Evolutionary conservation across 2,113 vertebrate species (phyloP).

Genomic region (Tachycineta bicolor): DNA sequence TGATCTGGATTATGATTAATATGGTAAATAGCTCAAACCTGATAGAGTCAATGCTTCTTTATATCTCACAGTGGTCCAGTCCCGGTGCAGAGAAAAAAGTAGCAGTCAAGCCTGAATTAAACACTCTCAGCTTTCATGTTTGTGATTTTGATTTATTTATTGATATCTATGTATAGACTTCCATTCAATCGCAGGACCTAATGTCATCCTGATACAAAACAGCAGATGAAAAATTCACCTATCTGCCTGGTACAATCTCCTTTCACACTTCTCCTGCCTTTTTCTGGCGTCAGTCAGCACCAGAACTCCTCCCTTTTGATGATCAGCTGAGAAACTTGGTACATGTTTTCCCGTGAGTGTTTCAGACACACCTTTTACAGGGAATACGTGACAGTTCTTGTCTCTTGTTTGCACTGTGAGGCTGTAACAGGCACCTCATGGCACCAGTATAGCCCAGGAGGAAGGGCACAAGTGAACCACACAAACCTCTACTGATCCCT

Average conservation of each 20-base stretch:
- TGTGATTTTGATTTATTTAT: background rate
- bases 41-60: conserved; percentile 66
- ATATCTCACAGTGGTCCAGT: background rate
- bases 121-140: background rate
- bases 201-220: background rate
- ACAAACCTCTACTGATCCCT: background rate
- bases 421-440: background rate
- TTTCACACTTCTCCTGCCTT: background rate
- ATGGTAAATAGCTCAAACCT: conserved; percentile 57
- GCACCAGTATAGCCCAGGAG: fast-evolving
- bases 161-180: background rate
- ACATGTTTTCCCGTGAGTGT: background rate
- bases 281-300: background rate
- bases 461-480: background rate
- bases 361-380: background rate
- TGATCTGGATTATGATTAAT: conserved; percentile 82
- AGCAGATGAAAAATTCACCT: background rate
- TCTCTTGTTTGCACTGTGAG: background rate
- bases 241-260: background rate
- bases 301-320: background rate
- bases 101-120: conserved; percentile 11
- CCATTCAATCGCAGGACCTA: background rate
- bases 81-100: background rate
- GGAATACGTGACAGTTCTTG: background rate
- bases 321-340: background rate